These are phyloP conservation scores for Gobio occitaniae DNA, from an alignment of 2,797 vertebrate species.

Conservation along the genomic window DNA sequence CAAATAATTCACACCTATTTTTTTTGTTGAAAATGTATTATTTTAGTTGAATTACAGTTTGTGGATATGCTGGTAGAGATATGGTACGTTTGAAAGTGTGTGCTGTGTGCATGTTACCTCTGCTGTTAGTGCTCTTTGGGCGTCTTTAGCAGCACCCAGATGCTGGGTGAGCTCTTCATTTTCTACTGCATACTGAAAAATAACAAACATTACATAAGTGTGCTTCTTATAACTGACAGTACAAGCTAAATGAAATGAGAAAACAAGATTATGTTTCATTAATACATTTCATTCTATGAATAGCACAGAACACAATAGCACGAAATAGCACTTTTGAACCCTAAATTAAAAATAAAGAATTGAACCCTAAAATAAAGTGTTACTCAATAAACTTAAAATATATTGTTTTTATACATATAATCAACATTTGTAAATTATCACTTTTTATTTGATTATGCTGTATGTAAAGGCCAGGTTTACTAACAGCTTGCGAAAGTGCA, in stretches of 20 bases:
- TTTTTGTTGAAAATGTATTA: background rate
- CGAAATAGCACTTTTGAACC: background rate
- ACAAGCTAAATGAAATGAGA: background rate
- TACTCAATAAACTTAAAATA: too few relatives aligned
- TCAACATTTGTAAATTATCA: too few relatives aligned
- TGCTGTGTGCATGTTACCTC: conserved; percentile 81
- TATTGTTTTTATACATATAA: too few relatives aligned
- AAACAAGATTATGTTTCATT: background rate
- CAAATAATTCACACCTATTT: background rate
- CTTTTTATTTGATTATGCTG: too few relatives aligned
- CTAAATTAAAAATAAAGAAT: too few relatives aligned
- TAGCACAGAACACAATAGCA: background rate
- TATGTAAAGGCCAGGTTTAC: too few relatives aligned
- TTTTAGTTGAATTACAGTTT: background rate
- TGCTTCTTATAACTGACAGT: background rate
- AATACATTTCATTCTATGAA: background rate
- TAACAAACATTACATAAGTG: background rate
- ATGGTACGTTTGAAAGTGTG: background rate
- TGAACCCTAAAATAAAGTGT: too few relatives aligned
- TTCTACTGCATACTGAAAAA: conserved; percentile 90
- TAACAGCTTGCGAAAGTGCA: too few relatives aligned
- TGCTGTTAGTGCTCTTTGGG: conserved; percentile 95
- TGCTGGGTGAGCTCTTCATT: conserved; percentile 97
- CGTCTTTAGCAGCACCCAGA: conserved; percentile 96
- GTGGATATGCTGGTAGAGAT: background rate